Conservation (phyloP, 2,888 invertebrate species). For the Aphodius sticticus region DNA sequence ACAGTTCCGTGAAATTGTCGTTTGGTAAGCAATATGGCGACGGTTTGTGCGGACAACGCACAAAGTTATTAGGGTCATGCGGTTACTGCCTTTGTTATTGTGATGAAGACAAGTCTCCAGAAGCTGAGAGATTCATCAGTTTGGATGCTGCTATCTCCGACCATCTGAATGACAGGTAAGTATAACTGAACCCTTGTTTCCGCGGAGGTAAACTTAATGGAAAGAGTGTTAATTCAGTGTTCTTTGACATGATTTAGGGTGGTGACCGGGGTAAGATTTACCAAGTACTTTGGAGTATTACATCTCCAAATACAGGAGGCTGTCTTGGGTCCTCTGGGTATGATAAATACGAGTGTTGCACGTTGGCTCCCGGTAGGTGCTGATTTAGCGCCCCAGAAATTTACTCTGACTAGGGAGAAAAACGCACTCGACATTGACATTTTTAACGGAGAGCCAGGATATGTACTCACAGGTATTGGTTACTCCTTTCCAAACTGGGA, state of each 20-base stretch:
- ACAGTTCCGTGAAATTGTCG: background rate
- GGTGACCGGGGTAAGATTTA: conserved; percentile 1
- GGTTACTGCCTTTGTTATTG: background rate
- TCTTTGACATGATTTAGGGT: background rate
- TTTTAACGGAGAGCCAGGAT: background rate
- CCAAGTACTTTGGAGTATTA: background rate
- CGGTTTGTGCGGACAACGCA: background rate
- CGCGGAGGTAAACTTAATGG: background rate
- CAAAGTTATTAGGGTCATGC: background rate
- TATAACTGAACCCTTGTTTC: background rate
- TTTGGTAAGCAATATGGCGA: background rate
- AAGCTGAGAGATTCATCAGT: conserved; percentile 12
- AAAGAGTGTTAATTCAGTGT: too few species aligned
- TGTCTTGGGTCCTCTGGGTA: background rate
- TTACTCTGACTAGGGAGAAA: background rate
- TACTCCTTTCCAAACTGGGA: background rate
- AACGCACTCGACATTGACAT: background rate
- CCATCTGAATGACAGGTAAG: background rate
- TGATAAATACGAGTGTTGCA: background rate
- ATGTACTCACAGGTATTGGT: background rate
- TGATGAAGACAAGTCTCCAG: background rate
- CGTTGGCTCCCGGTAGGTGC: background rate
- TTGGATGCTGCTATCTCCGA: conserved; percentile 5
- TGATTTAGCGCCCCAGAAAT: background rate
- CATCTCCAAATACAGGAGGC: background rate